Evolutionary conservation across 1,140 invertebrate genomes (phyloP), one percentile per base, ranked within the genome.

Genomic region (Drosophila ironensis): DNA sequence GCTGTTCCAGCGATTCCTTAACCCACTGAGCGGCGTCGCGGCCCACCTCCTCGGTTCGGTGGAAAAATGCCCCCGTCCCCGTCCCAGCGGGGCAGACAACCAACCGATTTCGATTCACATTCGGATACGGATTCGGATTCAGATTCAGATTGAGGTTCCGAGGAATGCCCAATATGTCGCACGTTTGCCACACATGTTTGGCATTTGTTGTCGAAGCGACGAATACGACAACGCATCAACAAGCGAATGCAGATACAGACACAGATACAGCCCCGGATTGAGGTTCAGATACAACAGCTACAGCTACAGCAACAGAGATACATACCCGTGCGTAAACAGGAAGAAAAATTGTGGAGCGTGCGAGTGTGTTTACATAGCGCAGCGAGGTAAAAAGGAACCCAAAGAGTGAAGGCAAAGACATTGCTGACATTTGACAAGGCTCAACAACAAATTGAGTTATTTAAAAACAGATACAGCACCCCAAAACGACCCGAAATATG

Each of bases 401-500:
- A 64, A 30, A 45, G 38, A 45, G 46, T 22, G 16, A 35, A 35
- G 44, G 30, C 20, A 54, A 67, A 47, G 56, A 52, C 41, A 9
- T 45, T 20, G 30, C 38, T 38, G 25, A 53, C 48, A 48, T 37
- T 56, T 72, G 73, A 72, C 67, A 76, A 46, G 60, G 19, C 60
- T 54, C 52, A 68, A 48, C 73, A 77, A 70, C 73, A 72, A 78
- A 76, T 77, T 77, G 73, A 76, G 73, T 77, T 76, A 78, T 76
- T 72, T 53, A 38, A 50, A 48, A 76, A 71, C 71, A 59, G 37
- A 68, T 27, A 38, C 50, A 52, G 35, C 37, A 37, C 11, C 14
- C 28, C 35, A 33, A 35, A 30, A 66, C 30, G 50, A 46, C 33
- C 16, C 6, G n/a, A 20, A 12, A 33, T 51, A 57, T 59, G 37